Evolutionary conservation across 2,888 invertebrate genomes (phyloP).

Genomic region (Drosophila nigricruria): DNA sequence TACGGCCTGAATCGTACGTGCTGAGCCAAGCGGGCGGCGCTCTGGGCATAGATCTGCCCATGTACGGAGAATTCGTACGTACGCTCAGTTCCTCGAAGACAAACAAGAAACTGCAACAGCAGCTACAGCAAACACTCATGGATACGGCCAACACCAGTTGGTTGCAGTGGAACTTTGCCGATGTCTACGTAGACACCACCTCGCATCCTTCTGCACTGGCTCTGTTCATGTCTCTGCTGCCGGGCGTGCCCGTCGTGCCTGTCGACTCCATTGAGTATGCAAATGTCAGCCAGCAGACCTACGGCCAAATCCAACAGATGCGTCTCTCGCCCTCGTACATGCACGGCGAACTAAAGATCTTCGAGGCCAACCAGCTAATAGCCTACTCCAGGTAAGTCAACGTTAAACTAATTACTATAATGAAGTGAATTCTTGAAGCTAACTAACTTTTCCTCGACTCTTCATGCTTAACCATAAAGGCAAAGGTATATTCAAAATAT

Average conservation of each 20-base stretch:
- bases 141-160: slow-evolving; percentile 77
- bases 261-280: slow-evolving; percentile 69
- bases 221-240: slow-evolving; percentile 91
- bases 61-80: slow-evolving; percentile 82
- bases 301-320: slow-evolving; percentile 83
- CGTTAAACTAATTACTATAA: neutral
- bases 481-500: slow-evolving; percentile 44
- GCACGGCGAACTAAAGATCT: slow-evolving; percentile 87
- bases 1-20: slow-evolving; percentile 78
- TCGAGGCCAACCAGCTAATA: slow-evolving; percentile 86
- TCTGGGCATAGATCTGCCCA: slow-evolving; percentile 83
- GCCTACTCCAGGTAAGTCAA: slow-evolving; percentile 89
- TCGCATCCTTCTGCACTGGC: slow-evolving; percentile 86
- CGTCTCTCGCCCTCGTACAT: slow-evolving; percentile 88
- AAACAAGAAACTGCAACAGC: slow-evolving; percentile 69
- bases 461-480: slow-evolving; percentile 41
- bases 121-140: slow-evolving; percentile 69
- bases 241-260: slow-evolving; percentile 90
- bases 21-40: slow-evolving; percentile 57
- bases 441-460: slow-evolving; percentile 13
- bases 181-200: slow-evolving; percentile 47
- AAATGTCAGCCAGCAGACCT: slow-evolving; percentile 60
- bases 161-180: slow-evolving; percentile 84
- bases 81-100: slow-evolving; percentile 61
- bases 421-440: neutral